A percentile compares a stretch with the other conserved stretches of the same genome.
These are phyloP conservation scores for Papilio machaon DNA, from an alignment of 1,140 invertebrate genomes.

Conservation along the genomic window DNA sequence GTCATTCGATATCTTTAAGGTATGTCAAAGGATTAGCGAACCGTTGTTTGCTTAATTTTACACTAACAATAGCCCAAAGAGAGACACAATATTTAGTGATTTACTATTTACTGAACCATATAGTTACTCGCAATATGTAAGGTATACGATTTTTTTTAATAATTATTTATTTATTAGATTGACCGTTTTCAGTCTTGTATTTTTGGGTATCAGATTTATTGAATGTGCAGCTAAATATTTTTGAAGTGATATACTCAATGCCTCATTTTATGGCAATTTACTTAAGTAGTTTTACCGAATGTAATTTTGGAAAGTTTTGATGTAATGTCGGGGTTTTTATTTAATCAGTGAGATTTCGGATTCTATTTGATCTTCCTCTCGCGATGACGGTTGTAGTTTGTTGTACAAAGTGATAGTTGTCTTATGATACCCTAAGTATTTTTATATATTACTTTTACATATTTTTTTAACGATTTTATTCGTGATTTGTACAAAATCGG, in stretches of 20 bases:
- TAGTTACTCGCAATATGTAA: constrained; percentile 61
- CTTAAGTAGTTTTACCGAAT: constrained; percentile 29
- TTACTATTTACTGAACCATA: constrained; percentile 41
- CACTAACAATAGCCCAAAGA: constrained; percentile 74
- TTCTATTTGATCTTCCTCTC: constrained; percentile 64
- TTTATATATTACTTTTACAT: constrained; percentile 81
- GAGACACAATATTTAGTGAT: constrained; percentile 44
- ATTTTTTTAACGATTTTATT: constrained; percentile 80
- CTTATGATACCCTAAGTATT: constrained; percentile 79
- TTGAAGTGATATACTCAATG: constrained; percentile 34
- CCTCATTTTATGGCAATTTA: constrained; percentile 28
- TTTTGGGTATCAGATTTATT: constrained; percentile 42
- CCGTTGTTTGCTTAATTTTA: constrained; percentile 55
- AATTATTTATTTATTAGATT: constrained; percentile 42
- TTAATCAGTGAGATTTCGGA: constrained; percentile 43
- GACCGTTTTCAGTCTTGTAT: constrained; percentile 50
- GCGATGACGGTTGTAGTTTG: constrained; percentile 70
- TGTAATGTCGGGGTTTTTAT: constrained; percentile 19
- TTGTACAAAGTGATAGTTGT: constrained; percentile 81
- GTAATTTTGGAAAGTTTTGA: constrained; percentile 27
- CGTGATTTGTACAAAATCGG: constrained; percentile 71
- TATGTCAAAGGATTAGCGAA: constrained; percentile 54
- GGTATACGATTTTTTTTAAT: constrained; percentile 72
- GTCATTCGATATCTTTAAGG: constrained; percentile 47
- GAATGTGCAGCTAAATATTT: constrained; percentile 38